Evolutionary conservation across 2,888 invertebrate genomes (phyloP).

Genomic region (Thereva nobilitata): DNA sequence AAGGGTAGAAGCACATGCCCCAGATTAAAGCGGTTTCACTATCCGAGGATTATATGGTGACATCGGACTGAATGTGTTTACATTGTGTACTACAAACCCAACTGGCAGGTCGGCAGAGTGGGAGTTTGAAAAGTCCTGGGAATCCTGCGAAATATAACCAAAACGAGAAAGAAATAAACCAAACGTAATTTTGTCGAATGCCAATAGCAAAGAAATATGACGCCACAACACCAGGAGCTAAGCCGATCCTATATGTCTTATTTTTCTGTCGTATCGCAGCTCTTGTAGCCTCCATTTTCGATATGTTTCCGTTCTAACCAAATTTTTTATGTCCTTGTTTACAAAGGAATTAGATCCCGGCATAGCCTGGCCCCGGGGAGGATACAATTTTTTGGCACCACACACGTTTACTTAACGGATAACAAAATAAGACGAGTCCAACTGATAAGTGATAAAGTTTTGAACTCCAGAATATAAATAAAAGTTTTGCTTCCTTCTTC

Average conservation of each 20-base stretch:
- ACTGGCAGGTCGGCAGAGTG: too few relatives aligned
- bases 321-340: constrained; percentile 21
- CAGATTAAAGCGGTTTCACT: too few relatives aligned
- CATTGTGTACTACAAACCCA: too few relatives aligned
- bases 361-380: background rate
- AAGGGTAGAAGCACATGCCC: too few relatives aligned
- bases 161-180: constrained; percentile 14
- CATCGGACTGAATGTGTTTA: too few relatives aligned
- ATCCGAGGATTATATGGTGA: too few relatives aligned
- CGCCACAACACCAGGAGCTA: constrained; percentile 1
- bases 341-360: constrained; percentile 7
- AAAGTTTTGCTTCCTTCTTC: background rate
- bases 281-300: background rate
- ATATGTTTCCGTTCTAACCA: background rate
- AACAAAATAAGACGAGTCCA: too few relatives aligned
- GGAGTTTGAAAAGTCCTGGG: too few relatives aligned
- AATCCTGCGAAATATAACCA: too few relatives aligned
- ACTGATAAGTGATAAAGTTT: constrained; percentile 28
- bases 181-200: background rate
- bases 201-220: constrained; percentile 17
- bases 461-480: constrained; percentile 6
- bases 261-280: background rate
- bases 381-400: too few relatives aligned
- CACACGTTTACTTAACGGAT: too few relatives aligned
- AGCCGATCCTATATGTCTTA: background rate